Evolutionary conservation across 2,113 vertebrate genomes (phyloP), one percentile per base, ranked within the genome.

Genomic region (Diadophis punctatus): DNA sequence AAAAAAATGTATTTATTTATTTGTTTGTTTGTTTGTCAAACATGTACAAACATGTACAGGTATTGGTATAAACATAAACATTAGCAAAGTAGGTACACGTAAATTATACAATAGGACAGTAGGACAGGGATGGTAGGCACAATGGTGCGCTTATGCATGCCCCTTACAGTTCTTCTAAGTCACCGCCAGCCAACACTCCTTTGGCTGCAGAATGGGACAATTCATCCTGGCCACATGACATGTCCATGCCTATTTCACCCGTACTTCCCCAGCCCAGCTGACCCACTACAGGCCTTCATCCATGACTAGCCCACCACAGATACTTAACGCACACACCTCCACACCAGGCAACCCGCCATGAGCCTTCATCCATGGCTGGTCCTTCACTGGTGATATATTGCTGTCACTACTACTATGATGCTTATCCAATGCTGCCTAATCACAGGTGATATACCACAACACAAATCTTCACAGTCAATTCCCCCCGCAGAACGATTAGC

Each of bases 321-420:
- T 58, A 58, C 23, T 58, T 58, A 58, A 25, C 2, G 7, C 6
- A 56, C 20, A 56, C 55, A 56, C 55, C 8, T 8, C 60, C 30
- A 12, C 22, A 2, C 60, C 11, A 63, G 60, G 10, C 27, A 30
- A 63, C 1, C 56, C 12, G 14, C 12, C 27, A 63, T 1, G 4
- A 11, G 60, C 12, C 30, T 16, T 68, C 60, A 68, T 68, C 30
- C 60, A 16, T 16, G 60, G 30, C 12, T 68, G 30, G 12, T n/a
- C 60, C 30, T 2, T 3, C 11, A 68, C 60, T 68, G 60, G 30
- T 68, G 60, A 68, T n/a, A 68, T n/a, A 68, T 8, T 8, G 25
- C 4, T n/a, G 30, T 4, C 60, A 68, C 12, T 68, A 68, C 60
- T n/a, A 63, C 4, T 4, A 1, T 0, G 2, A n/a, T 1, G 0